Evolutionary conservation across 2,113 vertebrate species (phyloP).

Genomic region (Bettongia penicillata): DNA sequence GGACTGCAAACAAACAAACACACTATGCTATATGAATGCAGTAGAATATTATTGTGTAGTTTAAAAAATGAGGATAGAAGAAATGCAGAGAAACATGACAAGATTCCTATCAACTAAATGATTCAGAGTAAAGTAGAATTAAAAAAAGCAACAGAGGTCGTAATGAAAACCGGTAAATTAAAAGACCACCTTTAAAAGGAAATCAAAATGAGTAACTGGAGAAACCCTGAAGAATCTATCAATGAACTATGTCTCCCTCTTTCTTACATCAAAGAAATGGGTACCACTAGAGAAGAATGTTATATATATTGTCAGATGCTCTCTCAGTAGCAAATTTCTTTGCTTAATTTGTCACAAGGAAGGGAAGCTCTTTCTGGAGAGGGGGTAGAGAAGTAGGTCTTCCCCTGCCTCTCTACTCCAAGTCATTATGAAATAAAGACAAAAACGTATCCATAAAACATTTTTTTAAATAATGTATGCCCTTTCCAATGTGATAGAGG

Average conservation of each 20-base stretch:
- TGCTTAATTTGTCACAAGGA: background rate
- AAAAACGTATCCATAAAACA: background rate
- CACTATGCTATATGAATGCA: background rate
- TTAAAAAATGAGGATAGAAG: background rate
- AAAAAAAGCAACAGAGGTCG: slow-evolving; percentile 6
- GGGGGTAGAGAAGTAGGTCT: background rate
- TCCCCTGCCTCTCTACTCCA: background rate
- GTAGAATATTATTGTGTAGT: background rate
- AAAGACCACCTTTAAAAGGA: background rate
- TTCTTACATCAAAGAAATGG: slow-evolving; percentile 11
- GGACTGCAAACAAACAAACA: background rate
- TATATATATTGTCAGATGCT: background rate
- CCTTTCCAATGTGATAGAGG: background rate
- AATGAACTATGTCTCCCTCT: background rate
- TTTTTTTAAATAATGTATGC: background rate
- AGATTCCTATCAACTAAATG: background rate
- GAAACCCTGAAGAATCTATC: slow-evolving; percentile 34
- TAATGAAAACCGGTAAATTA: background rate
- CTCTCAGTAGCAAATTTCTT: background rate
- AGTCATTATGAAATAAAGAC: background rate
- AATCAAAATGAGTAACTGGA: slow-evolving; percentile 41
- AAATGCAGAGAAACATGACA: background rate
- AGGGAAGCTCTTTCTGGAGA: background rate
- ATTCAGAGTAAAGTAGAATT: background rate
- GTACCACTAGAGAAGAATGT: too few relatives aligned